phyloP scores from a whole-genome alignment of 2,888 invertebrate genomes.

The Platypus cylindrus region DNA sequence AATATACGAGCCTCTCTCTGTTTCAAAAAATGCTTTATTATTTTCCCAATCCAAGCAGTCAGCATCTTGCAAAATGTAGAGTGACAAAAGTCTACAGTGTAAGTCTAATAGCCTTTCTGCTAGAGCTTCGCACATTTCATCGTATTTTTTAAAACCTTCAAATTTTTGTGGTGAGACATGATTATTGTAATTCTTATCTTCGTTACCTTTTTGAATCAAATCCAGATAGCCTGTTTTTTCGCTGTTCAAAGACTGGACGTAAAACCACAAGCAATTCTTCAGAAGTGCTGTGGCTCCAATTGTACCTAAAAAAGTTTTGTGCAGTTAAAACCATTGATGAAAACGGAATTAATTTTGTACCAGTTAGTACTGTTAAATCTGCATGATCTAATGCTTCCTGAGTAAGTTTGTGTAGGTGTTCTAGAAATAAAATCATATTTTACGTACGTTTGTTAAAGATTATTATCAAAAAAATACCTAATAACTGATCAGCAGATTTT shows the following conservation, averaged over 20 bases:
- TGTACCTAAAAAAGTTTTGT: slow-evolving; percentile 39
- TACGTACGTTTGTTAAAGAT: not conserved
- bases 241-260: slow-evolving; percentile 45
- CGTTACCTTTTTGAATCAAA: slow-evolving; percentile 27
- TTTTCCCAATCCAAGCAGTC: slow-evolving; percentile 67
- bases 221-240: slow-evolving; percentile 20
- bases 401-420: slow-evolving; percentile 65
- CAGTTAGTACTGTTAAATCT: slow-evolving; percentile 66
- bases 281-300: slow-evolving; percentile 68
- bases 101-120: slow-evolving; percentile 71
- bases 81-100: slow-evolving; percentile 61
- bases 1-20: slow-evolving; percentile 65
- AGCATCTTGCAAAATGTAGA: slow-evolving; percentile 72
- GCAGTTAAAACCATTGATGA: not conserved
- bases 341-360: slow-evolving; percentile 4
- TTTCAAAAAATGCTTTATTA: slow-evolving; percentile 50
- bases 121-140: slow-evolving; percentile 73
- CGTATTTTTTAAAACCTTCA: slow-evolving; percentile 60
- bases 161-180: too few species aligned
- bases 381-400: slow-evolving; percentile 80
- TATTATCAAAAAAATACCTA: slow-evolving; percentile 36
- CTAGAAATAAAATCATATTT: slow-evolving; percentile 28
- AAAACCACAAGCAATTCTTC: slow-evolving; percentile 67
- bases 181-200: too few species aligned
- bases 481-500: slow-evolving; percentile 57